Percentiles rank a stretch among this genome's conserved stretches.
Evolutionary conservation across 2,888 invertebrate species (phyloP).

Genomic region (Griposia aprilina): DNA sequence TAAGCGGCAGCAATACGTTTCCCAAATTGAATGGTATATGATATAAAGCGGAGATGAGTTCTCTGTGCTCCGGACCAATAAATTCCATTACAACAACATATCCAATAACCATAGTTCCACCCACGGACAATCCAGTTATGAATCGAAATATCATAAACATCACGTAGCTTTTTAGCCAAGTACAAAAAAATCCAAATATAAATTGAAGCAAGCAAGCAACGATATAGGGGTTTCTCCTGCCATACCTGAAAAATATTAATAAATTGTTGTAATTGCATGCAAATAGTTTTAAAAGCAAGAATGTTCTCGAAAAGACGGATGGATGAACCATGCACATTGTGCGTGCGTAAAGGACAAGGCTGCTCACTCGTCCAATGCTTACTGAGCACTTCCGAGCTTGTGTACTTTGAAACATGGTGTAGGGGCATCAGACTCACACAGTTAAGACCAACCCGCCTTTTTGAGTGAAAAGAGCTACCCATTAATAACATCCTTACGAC

Average conservation of each 20-base stretch:
- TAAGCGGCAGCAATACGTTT: conserved; percentile 91
- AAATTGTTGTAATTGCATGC: not conserved
- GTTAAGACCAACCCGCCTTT: not conserved
- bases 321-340: not conserved
- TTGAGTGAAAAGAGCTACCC: not conserved
- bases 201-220: conserved; percentile 93
- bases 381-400: not conserved
- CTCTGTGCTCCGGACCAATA: conserved; percentile 90
- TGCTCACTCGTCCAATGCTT: not conserved
- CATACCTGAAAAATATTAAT: conserved; percentile 90
- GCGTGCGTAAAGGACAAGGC: not conserved
- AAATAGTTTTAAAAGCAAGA: not conserved
- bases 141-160: conserved; percentile 92
- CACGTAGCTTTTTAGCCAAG: conserved; percentile 91
- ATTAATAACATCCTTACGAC: not conserved
- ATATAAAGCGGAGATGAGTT: conserved; percentile 91
- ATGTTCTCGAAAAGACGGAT: not conserved
- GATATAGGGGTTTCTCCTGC: conserved; percentile 93
- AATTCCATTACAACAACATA: conserved; percentile 92
- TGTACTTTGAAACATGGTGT: not conserved
- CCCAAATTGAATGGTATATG: conserved; percentile 93
- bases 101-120: conserved; percentile 94
- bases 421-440: not conserved
- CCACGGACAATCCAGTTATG: conserved; percentile 93
- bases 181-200: conserved; percentile 92